These are phyloP conservation scores for Chaetodon auriga DNA, from an alignment of 2,113 vertebrate species.

Conservation along the genomic window DNA sequence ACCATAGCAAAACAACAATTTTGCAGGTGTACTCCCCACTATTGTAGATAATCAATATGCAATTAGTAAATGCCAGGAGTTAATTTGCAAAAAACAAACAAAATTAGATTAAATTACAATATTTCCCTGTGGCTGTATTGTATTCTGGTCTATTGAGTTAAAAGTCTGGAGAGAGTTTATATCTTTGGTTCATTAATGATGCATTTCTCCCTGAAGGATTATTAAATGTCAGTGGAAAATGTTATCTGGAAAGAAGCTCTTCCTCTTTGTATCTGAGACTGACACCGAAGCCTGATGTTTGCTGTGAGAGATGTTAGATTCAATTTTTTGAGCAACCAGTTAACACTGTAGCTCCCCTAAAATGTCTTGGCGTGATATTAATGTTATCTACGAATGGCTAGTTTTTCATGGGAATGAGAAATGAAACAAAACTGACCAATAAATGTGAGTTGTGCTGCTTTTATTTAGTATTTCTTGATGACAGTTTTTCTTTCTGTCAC, in stretches of 20 bases:
- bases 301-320: conserved; percentile 22
- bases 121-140: conserved; percentile 25
- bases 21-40: neutral
- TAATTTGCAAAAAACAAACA: conserved; percentile 20
- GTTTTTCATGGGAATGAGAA: neutral
- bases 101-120: conserved; percentile 21
- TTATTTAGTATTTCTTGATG: neutral
- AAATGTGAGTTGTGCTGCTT: neutral
- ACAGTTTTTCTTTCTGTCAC: neutral
- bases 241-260: conserved; percentile 35
- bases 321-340: neutral
- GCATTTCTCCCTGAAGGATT: conserved; percentile 54
- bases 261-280: conserved; percentile 24
- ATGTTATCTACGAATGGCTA: neutral
- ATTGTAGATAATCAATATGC: neutral
- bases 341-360: neutral
- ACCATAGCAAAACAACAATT: neutral
- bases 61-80: neutral
- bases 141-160: neutral
- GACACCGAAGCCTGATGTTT: conserved; percentile 39
- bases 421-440: neutral
- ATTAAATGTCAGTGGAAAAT: conserved; percentile 61
- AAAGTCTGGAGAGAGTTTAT: conserved; percentile 38
- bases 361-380: neutral
- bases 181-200: conserved; percentile 47